Base-by-base conservation (phyloP, 2,888 invertebrate genomes). In the Leptothorax acervorum region DNA sequence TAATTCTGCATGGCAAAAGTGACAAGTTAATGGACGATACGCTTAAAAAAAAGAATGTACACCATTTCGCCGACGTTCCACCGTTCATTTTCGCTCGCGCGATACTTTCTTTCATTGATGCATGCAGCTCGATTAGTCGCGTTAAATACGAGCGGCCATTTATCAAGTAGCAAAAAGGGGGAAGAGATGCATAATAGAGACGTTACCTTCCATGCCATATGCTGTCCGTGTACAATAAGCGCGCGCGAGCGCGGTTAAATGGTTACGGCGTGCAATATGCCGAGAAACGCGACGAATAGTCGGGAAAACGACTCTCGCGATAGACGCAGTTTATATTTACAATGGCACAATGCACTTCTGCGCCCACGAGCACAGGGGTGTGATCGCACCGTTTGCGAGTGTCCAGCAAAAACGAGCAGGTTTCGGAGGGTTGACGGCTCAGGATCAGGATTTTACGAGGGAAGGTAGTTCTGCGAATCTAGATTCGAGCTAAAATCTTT, bases 151-250 rank as follows among this genome's bases (percentile, higher is more conserved):
- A 82, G 85, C 88, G 76, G 85, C 88, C 90, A 92, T 92, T 93
- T 92, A 91, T 92, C 90, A 92, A 84, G 35, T 55, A 70, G 57
- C 45, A 45, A 81, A 73, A 60, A 60, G 74, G 75, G 74, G 75
- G 57, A 60, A 48, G 78, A 70, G 60, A 81, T 81, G 76, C 82
- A 92, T 93, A 92, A 92, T 92, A 90, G 93, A 92, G 92, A 92
- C 89, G 92, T 92, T 92, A 91, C 90, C 90, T 91, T 60, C 91
- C 91, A 74, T 90, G 90, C 92, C 93, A 92, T 92, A 91, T 93
- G 93, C 89, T 87, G 82, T 87, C 87, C 79, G 83, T 86, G 84
- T 83, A 91, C 90, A 91, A 90, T 91, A 87, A 92, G 85, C 88
- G 84, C 82, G 51, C 84, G 78, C 73, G 45, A 23, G 85, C 78